Base-by-base conservation (phyloP, 1,140 invertebrate species). In the Heliconius himera region DNA sequence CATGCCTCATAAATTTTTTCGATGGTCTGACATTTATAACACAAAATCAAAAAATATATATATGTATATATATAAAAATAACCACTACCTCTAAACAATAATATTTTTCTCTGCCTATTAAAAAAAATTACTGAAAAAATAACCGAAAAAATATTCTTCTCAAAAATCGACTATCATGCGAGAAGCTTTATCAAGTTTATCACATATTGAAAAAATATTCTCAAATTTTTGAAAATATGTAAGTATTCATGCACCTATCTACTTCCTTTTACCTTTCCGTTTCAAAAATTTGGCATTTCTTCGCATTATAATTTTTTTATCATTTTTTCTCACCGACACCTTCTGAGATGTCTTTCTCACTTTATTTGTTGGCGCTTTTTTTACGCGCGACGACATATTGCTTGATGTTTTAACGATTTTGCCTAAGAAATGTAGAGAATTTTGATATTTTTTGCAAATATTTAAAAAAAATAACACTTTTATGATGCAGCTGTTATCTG, bases 251-350 rank as follows among this genome's bases (percentile, higher is more conserved):
- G 80, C 84, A 82, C 26, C 22, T 66, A 66, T 66, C 26, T 66
- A 66, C 11, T 66, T 29, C 16, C 70, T 51, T 66, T 89, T 91
- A 92, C 91, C 91, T 93, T 91, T 93, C 54, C 89, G 81, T 66
- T 89, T 93, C 60, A 93, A 78, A 82, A 91, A 91, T 83, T 92
- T 93, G 9, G 86, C 54, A 77, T 88, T 89, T 74, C 89, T 87
- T 56, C 91, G 51, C 49, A 87, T 82, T 49, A 87, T 77, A 20
- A 86, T 81, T 75, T 87, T 89, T 85, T 89, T 92, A 73, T 91
- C 90, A 38, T 79, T 84, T 54, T 89, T 90, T 51, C 89, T 84
- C 8, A 81, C 79, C 6, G 81, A 72, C 26, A 84, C 76, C 74
- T 88, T 88, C 33, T 83, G 81, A 29, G 86, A 77, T 56, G 78